Base-by-base conservation (phyloP, 1,140 invertebrate species). In the Heliothis virescens region DNA sequence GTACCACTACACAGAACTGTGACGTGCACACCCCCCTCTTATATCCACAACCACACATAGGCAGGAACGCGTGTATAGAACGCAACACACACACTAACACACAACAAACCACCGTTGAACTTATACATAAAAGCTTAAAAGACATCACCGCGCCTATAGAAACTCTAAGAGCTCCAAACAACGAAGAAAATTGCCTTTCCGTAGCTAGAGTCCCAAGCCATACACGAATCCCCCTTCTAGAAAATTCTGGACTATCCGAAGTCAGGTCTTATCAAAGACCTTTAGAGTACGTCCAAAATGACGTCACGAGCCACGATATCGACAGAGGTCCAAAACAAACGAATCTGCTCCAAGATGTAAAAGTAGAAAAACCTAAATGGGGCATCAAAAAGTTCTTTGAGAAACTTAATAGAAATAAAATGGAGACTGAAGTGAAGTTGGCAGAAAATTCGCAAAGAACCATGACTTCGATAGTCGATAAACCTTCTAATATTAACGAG, bases 31-130 rank as follows among this genome's bases (percentile, higher is more conserved):
- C 92, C 0, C 92, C 92, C 15, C 88, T 94, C 0, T 81, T 93
- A 0, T 94, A 91, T 84, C 85, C 98, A 34, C 97, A 98, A 84
- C 97, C 98, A 1, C 97, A 98, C 91, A 98, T 98, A 90, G 98
- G 98, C 3, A 95, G 98, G 12, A 99, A 99, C 95, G 97, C 98
- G 0, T 98, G 98, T 84, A 96, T 98, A 86, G 98, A 98, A 89
- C 95, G 98, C 1, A 99, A 99, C 94, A 95, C 98, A 10, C 96
- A 97, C 85, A 95, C 95, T 26, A 95, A 87, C 79, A 87, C 85
- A 69, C 87, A 89, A 15, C 87, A 95, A 2, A 94, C 96, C 84
- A 95, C 91, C 34, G 97, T 96, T 13, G 96, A 97, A 60, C 94
- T 98, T 0, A 96, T 98, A 67, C 97, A 97, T 84, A 96, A 97